Evolutionary conservation across 2,888 invertebrate genomes (phyloP).

Genomic region (Lepidocyrtoides sp.): DNA sequence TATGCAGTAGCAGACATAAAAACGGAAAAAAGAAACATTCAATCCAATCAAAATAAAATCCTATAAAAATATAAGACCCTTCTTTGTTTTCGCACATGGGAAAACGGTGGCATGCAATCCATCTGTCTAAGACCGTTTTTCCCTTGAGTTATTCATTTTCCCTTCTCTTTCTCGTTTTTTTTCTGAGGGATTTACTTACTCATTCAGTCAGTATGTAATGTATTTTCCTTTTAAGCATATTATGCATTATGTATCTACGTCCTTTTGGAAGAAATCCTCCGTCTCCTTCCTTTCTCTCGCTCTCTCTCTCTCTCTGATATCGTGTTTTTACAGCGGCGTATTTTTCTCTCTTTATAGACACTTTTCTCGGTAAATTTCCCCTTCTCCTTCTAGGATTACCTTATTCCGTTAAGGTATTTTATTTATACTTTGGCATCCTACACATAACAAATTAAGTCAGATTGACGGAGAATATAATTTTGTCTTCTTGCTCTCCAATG

Average conservation of each 20-base stretch:
- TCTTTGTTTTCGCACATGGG: slow-evolving; percentile 74
- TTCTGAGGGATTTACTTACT: slow-evolving; percentile 30
- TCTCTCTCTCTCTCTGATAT: neutral
- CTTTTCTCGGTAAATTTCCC: slow-evolving; percentile 13
- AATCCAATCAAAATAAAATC: slow-evolving; percentile 76
- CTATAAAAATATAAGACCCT: slow-evolving; percentile 43
- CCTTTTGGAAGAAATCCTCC: neutral
- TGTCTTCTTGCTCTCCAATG: neutral
- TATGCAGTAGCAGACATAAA: neutral
- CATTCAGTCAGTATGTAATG: neutral
- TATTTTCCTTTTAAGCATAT: neutral
- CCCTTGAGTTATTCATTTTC: slow-evolving; percentile 65
- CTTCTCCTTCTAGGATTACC: slow-evolving; percentile 21
- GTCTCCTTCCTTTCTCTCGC: neutral
- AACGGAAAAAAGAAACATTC: slow-evolving; percentile 40
- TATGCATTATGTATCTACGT: neutral
- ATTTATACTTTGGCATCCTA: slow-evolving; percentile 39
- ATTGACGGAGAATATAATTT: slow-evolving; percentile 15
- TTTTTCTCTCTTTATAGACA: slow-evolving; percentile 6
- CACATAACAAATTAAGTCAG: slow-evolving; percentile 52
- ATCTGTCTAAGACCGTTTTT: slow-evolving; percentile 61
- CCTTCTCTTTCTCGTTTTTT: slow-evolving; percentile 21
- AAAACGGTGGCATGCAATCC: slow-evolving; percentile 63
- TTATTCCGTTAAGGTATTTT: slow-evolving; percentile 40
- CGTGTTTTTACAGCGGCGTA: slow-evolving; percentile 26